phyloP scores from a whole-genome alignment of 1,140 invertebrate species.

The Eumeta japonica region DNA sequence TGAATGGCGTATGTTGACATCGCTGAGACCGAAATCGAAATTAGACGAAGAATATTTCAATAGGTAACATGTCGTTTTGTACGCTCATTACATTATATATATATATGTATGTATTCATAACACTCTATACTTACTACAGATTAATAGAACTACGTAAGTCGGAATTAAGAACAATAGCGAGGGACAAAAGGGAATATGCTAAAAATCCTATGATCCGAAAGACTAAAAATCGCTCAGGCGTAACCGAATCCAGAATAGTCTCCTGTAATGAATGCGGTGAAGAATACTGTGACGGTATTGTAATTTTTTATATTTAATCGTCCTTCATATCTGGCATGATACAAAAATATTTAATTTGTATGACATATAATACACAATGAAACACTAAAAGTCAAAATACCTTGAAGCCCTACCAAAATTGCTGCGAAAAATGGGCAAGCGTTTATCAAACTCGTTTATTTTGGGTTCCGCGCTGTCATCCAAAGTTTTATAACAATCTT shows the following conservation, averaged over 20 bases:
- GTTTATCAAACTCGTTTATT: too few species aligned
- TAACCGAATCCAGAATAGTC: slow-evolving; percentile 72
- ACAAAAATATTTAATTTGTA: too few species aligned
- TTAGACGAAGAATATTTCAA: slow-evolving; percentile 87
- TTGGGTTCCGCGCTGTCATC: too few species aligned
- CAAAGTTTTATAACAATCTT: too few species aligned
- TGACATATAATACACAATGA: too few species aligned
- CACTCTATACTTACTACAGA: slow-evolving; percentile 39
- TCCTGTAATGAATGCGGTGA: slow-evolving; percentile 79
- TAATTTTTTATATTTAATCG: too few species aligned
- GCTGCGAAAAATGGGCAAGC: too few species aligned
- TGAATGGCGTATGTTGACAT: slow-evolving; percentile 90
- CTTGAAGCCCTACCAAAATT: too few species aligned
- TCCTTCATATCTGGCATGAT: neutral
- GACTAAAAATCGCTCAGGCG: slow-evolving; percentile 75
- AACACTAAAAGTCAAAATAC: too few species aligned
- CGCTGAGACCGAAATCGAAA: slow-evolving; percentile 76
- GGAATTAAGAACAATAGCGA: slow-evolving; percentile 65
- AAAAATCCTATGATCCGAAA: slow-evolving; percentile 67
- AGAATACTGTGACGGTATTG: slow-evolving; percentile 74
- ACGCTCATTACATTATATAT: too few species aligned
- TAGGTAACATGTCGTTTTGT: slow-evolving; percentile 51
- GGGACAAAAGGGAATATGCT: slow-evolving; percentile 63
- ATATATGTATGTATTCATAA: too few species aligned
- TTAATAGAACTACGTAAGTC: slow-evolving; percentile 80